Percentiles rank a stretch among this genome's conserved stretches.
Conservation (phyloP, 2,888 invertebrate species). For the Cantharis rufa region DNA sequence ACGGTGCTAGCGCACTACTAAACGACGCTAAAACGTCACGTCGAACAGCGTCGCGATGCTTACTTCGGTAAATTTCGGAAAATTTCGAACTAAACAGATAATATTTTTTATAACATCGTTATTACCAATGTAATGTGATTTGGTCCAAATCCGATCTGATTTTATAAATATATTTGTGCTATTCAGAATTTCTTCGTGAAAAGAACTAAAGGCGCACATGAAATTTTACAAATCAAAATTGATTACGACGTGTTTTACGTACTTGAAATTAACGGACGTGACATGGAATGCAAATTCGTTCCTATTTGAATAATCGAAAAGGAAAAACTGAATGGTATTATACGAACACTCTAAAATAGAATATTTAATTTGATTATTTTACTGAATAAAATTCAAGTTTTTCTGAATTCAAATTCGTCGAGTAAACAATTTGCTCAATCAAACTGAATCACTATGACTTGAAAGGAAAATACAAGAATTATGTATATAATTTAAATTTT, state of each 20-base stretch:
- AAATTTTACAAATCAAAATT: neutral
- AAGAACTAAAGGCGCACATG: neutral
- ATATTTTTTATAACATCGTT: neutral
- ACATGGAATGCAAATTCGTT: neutral
- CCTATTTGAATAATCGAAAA: neutral
- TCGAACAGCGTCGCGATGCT: neutral
- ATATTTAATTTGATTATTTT: neutral
- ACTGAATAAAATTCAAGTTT: neutral
- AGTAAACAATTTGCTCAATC: neutral
- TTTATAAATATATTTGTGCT: neutral
- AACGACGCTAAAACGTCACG: neutral
- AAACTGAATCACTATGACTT: neutral
- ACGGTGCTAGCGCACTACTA: neutral
- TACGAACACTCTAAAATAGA: neutral
- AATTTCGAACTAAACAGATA: neutral
- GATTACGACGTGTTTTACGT: neutral
- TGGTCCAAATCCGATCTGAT: neutral
- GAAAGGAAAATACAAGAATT: neutral
- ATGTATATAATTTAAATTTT: neutral
- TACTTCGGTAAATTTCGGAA: neutral
- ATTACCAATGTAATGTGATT: neutral
- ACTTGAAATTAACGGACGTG: neutral
- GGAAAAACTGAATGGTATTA: neutral
- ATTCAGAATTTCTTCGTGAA: neutral
- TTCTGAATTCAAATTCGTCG: neutral